Evolutionary conservation across 2,888 invertebrate genomes (phyloP).

Genomic region (Euplexia lucipara): DNA sequence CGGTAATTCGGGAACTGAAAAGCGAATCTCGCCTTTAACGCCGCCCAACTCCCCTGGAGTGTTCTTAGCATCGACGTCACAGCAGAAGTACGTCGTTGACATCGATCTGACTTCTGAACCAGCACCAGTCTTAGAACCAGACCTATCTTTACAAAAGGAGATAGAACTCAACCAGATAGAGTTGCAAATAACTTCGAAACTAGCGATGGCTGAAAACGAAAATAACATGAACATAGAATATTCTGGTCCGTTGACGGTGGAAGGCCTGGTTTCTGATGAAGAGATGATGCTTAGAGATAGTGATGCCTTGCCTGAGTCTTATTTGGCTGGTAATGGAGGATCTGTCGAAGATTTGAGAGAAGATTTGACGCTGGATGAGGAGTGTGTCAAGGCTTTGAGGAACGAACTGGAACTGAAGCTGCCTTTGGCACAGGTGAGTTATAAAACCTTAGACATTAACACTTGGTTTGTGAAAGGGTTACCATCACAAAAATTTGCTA

Average conservation of each 20-base stretch:
- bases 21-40: slow-evolving; percentile 82
- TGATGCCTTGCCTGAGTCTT: slow-evolving; percentile 78
- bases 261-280: slow-evolving; percentile 77
- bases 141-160: slow-evolving; percentile 72
- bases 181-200: slow-evolving; percentile 85
- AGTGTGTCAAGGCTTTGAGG: slow-evolving; percentile 93
- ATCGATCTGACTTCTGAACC: slow-evolving; percentile 76
- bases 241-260: slow-evolving; percentile 83
- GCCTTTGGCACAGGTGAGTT: slow-evolving; percentile 92
- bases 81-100: slow-evolving; percentile 83
- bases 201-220: slow-evolving; percentile 89
- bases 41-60: slow-evolving; percentile 87
- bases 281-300: slow-evolving; percentile 71
- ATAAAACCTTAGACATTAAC: background rate
- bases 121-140: slow-evolving; percentile 60
- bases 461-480: background rate
- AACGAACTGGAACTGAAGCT: slow-evolving; percentile 93
- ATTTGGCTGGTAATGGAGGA: slow-evolving; percentile 88
- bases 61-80: slow-evolving; percentile 82
- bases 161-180: slow-evolving; percentile 86
- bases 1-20: slow-evolving; percentile 79
- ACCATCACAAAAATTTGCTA: background rate
- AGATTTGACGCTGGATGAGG: slow-evolving; percentile 92
- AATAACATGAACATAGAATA: slow-evolving; percentile 89
- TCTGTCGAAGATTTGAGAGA: slow-evolving; percentile 89